Conservation (phyloP, 2,888 invertebrate species). For the Mayetiola destructor region DNA sequence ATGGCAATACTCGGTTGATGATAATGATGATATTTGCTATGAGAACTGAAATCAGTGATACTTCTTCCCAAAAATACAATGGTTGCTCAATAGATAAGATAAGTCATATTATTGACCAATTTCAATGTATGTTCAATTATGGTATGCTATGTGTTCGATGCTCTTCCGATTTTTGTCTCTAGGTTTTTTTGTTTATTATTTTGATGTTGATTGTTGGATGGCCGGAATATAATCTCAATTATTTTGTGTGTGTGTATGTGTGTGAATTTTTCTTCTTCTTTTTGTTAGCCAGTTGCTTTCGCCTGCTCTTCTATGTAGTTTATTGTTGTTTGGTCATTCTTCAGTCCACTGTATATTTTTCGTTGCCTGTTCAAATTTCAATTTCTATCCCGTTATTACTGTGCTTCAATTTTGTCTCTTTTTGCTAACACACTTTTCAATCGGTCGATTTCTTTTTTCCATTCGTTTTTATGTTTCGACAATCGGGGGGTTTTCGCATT, state of each 20-base stretch:
- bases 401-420: not conserved
- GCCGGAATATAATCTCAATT: constrained; percentile 8
- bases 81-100: not conserved
- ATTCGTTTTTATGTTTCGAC: constrained; percentile 1
- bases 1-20: no score
- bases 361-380: not conserved
- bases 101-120: constrained; percentile 4
- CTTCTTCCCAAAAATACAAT: not conserved
- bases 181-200: constrained; percentile 3
- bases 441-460: not conserved
- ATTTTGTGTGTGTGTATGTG: constrained; percentile 6
- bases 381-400: not conserved
- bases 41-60: not conserved
- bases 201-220: constrained; percentile 6
- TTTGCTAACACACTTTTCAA: no score
- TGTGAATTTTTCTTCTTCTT: constrained; percentile 4
- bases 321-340: not conserved
- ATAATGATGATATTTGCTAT: not conserved
- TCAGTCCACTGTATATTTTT: not conserved
- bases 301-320: not conserved
- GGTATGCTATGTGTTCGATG: not conserved
- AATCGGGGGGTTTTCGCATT: not conserved
- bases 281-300: not conserved
- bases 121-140: not conserved
- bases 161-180: not conserved